These are phyloP conservation scores for Coreius guichenoti DNA, from an alignment of 2,797 vertebrate genomes.

Conservation along the genomic window DNA sequence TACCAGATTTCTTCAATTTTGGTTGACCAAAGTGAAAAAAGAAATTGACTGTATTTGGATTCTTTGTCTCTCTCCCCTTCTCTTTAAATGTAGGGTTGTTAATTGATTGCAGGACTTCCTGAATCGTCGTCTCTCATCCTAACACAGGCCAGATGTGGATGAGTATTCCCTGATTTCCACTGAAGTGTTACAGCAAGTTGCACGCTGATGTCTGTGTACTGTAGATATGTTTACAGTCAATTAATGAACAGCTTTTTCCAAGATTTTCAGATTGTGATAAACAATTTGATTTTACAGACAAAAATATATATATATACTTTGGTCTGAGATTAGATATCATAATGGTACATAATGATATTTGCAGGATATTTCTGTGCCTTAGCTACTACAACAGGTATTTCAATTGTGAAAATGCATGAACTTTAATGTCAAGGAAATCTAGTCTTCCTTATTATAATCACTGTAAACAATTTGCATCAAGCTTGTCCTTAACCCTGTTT, in stretches of 20 bases:
- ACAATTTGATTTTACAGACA: background rate
- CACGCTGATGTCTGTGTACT: background rate
- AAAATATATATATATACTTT: background rate
- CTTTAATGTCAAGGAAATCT: background rate
- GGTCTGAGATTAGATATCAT: background rate
- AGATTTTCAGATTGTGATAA: background rate
- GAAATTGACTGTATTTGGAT: background rate
- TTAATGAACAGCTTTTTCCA: slow-evolving; percentile 7
- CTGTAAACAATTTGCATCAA: slow-evolving; percentile 3
- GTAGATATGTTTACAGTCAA: background rate
- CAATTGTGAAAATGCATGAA: background rate
- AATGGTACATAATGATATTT: background rate
- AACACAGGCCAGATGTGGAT: slow-evolving; percentile 45
- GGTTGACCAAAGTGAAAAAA: background rate
- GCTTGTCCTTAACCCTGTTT: background rate
- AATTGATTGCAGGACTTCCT: slow-evolving; percentile 31
- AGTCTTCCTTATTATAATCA: background rate
- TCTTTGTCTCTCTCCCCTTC: slow-evolving; percentile 10
- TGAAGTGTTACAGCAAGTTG: background rate
- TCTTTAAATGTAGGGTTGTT: slow-evolving; percentile 13
- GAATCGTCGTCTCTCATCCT: slow-evolving; percentile 5
- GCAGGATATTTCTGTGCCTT: background rate
- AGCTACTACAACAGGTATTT: background rate
- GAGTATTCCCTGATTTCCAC: slow-evolving; percentile 26
- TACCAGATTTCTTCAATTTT: background rate